Conservation (phyloP, 2,113 vertebrate genomes). For the Chlamydotis undulata region DNA sequence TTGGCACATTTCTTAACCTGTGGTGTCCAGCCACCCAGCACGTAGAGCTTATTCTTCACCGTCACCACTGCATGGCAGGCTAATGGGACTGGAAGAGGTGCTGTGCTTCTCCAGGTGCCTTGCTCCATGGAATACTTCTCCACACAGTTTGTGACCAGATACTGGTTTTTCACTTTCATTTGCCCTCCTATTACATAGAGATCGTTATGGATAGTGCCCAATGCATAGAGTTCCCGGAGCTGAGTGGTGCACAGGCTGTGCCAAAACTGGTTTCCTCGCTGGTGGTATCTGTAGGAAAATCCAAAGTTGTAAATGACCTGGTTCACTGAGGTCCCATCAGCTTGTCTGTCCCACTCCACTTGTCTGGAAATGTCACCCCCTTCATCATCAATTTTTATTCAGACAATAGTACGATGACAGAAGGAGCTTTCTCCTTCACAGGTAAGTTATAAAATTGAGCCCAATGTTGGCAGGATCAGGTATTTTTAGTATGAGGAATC, state of each 20-base stretch:
- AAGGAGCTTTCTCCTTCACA: not conserved
- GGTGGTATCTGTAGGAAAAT: constrained; percentile 83
- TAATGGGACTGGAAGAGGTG: constrained; percentile 87
- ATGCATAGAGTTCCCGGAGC: constrained; percentile 90
- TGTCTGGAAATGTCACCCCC: not conserved
- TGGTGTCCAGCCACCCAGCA: constrained; percentile 93
- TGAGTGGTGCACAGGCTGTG: constrained; percentile 86
- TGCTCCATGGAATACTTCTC: constrained; percentile 87
- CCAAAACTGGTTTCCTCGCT: constrained; percentile 89
- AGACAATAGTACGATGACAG: not conserved
- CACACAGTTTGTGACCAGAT: constrained; percentile 90
- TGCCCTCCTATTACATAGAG: constrained; percentile 92
- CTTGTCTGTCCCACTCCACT: not conserved
- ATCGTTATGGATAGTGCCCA: constrained; percentile 81
- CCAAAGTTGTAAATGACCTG: not conserved
- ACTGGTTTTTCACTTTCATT: constrained; percentile 93
- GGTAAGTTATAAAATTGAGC: not conserved
- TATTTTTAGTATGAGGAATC: not conserved
- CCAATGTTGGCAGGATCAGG: not conserved
- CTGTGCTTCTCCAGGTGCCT: constrained; percentile 85
- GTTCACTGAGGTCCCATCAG: not conserved
- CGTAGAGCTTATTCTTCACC: constrained; percentile 86
- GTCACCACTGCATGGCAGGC: constrained; percentile 86
- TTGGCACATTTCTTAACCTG: constrained; percentile 80
- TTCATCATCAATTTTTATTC: not conserved